These are phyloP conservation scores for Drosophila macrothrix DNA, from an alignment of 2,888 invertebrate species.

Conservation along the genomic window DNA sequence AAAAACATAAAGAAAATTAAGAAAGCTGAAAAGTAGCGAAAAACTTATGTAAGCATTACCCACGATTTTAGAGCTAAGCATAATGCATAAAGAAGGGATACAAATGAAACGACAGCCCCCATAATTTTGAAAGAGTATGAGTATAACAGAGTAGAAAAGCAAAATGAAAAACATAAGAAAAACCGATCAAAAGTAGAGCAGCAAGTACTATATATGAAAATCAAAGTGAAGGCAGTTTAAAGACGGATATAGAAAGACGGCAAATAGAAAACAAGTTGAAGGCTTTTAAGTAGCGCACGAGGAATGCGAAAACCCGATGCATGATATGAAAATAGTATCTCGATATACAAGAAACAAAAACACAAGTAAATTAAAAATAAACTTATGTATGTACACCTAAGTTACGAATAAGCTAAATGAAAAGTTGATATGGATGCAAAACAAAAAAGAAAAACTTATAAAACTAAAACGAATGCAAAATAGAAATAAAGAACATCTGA, in stretches of 20 bases:
- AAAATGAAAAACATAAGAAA: slow-evolving; percentile 1
- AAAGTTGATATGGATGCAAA: slow-evolving; percentile 63
- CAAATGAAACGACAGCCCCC: slow-evolving; percentile 48
- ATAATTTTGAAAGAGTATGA: slow-evolving; percentile 66
- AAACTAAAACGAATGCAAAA: slow-evolving; percentile 67
- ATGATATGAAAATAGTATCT: slow-evolving; percentile 37
- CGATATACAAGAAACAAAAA: slow-evolving; percentile 47
- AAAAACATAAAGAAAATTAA: slow-evolving; percentile 35
- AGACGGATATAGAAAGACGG: slow-evolving; percentile 5
- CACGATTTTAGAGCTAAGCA: slow-evolving; percentile 79
- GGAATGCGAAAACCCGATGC: slow-evolving; percentile 21
- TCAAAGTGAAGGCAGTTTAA: slow-evolving; percentile 3
- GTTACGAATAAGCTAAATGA: slow-evolving; percentile 72
- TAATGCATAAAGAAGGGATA: slow-evolving; percentile 40
- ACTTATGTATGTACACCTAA: slow-evolving; percentile 71
- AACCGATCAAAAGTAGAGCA: slow-evolving; percentile 22
- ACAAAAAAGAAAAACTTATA: slow-evolving; percentile 52
- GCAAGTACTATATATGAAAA: slow-evolving; percentile 15
- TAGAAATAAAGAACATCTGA: slow-evolving; percentile 70
- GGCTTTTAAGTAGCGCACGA: slow-evolving; percentile 60
- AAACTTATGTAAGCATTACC: slow-evolving; percentile 71
- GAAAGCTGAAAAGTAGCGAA: slow-evolving; percentile 73
- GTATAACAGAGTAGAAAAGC: slow-evolving; percentile 37
- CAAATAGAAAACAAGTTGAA: slow-evolving; percentile 37
- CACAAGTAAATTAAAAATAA: slow-evolving; percentile 39